phyloP scores from a whole-genome alignment of 2,113 vertebrate species.

The Nasalis larvatus region DNA sequence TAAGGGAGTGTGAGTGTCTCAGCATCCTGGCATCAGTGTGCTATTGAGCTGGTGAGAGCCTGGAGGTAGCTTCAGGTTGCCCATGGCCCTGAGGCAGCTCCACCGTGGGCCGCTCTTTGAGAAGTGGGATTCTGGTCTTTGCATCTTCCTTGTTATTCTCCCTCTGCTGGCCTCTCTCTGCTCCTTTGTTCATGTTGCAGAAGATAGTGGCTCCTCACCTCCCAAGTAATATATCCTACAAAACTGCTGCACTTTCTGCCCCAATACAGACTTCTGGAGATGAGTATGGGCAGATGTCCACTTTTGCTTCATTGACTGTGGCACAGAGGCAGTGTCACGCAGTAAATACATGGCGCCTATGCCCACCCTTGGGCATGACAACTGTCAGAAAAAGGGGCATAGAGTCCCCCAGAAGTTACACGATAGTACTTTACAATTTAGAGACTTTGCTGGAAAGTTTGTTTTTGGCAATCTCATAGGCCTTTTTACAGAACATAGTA shows the following conservation, averaged over 20 bases:
- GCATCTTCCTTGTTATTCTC: background rate
- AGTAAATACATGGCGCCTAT: accelerated
- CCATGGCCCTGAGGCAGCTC: background rate
- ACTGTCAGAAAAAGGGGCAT: background rate
- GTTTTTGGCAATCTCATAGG: background rate
- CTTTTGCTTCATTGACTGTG: background rate
- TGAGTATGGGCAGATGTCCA: background rate
- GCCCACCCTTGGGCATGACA: background rate
- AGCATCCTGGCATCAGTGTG: background rate
- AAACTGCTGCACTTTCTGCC: background rate
- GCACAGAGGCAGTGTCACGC: background rate
- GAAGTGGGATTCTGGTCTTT: background rate
- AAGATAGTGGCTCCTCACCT: background rate
- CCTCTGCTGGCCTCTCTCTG: background rate
- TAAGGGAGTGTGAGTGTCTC: background rate
- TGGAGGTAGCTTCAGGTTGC: background rate
- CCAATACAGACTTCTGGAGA: background rate
- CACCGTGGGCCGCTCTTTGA: background rate
- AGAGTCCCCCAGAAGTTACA: background rate
- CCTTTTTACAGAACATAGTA: constrained; percentile 9
- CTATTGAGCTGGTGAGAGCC: background rate
- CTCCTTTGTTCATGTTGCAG: background rate
- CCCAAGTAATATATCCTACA: background rate
- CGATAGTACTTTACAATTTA: background rate
- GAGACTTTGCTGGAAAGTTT: background rate